Evolutionary conservation across 2,888 invertebrate species (phyloP).

Genomic region (Rotaria sp.): DNA sequence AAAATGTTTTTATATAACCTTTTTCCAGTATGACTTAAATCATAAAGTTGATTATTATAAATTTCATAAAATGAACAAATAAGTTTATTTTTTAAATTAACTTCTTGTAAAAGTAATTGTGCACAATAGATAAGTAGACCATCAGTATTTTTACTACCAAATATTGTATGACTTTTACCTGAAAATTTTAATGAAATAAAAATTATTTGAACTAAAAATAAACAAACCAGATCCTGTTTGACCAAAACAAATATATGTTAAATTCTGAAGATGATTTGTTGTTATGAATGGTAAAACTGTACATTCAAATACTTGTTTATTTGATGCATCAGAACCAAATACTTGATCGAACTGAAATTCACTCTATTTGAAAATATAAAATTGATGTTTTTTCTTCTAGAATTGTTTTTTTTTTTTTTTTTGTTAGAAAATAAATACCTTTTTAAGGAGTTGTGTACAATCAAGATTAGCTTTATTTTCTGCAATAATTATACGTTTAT

Average conservation of each 20-base stretch:
- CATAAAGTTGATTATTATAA: slow-evolving; percentile 54
- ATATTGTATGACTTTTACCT: slow-evolving; percentile 40
- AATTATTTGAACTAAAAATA: neutral
- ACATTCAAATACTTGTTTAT: slow-evolving; percentile 32
- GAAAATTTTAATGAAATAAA: neutral
- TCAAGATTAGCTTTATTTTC: slow-evolving; percentile 33
- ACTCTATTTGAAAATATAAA: slow-evolving; percentile 1
- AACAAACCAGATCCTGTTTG: slow-evolving; percentile 36
- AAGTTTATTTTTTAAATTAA: slow-evolving; percentile 23
- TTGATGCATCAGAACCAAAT: slow-evolving; percentile 17
- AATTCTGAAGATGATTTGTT: slow-evolving; percentile 25
- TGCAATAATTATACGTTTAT: slow-evolving; percentile 21
- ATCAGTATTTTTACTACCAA: slow-evolving; percentile 31
- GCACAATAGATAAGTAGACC: slow-evolving; percentile 31
- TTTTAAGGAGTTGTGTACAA: slow-evolving; percentile 35
- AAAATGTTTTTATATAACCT: slow-evolving; percentile 43
- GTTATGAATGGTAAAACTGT: slow-evolving; percentile 34
- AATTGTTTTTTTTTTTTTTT: neutral
- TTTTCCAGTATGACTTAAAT: slow-evolving; percentile 52
- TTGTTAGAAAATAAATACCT: neutral
- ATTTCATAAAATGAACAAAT: slow-evolving; percentile 48
- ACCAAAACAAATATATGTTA: slow-evolving; percentile 40
- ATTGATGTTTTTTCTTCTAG: neutral
- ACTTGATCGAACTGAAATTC: slow-evolving; percentile 38
- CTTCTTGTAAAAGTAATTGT: slow-evolving; percentile 28